Evolutionary conservation across 2,797 vertebrate genomes (phyloP), one percentile per base, ranked within the genome.

Genomic region (Hydrolagus colliei): DNA sequence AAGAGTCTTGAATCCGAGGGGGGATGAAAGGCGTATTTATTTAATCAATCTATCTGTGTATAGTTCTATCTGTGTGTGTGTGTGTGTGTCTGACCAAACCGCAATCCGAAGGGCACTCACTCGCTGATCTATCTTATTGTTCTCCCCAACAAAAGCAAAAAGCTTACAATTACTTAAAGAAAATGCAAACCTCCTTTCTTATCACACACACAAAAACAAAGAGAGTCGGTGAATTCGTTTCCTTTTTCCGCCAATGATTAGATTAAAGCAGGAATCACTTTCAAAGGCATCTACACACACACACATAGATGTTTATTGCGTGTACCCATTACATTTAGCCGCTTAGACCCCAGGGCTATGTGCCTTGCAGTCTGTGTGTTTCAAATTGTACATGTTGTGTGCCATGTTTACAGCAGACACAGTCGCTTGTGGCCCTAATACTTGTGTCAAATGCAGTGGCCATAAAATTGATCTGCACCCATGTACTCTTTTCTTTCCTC

Each of bases 331-430:
- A 14, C 72, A 14, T 73, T 73, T 32, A 73, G 73, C 14, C 4
- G 22, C 73, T 52, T 27, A 6, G 41, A 3, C 41, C 41, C 27
- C 1, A 65, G 12, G 27, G 61, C 61, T 13, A 62, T 65, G 11
- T 41, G 9, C 4, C 41, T n/a, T 52, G 20, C 62, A 52, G 32
- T n/a, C 9, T 35, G 27, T 10, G 12, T 82, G 32, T 82, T 9
- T 65, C 10, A 22, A 67, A 16, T 7, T 14, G 7, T 65, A 2
- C 22, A 67, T 80, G 62, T 9, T 71, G 32, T 52, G 79, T 71
- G 79, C 63, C 63, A 84, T 68, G 32, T 68, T 84, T 71, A 84
- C 65, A 71, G 65, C 18, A 71, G 41, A 68, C 32, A 41, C 68
- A 41, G 18, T 82, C 79, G 41, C 65, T 82, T 63, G 9, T 41